phyloP scores from a whole-genome alignment of 2,797 vertebrate genomes.

The Danio tinwini region DNA sequence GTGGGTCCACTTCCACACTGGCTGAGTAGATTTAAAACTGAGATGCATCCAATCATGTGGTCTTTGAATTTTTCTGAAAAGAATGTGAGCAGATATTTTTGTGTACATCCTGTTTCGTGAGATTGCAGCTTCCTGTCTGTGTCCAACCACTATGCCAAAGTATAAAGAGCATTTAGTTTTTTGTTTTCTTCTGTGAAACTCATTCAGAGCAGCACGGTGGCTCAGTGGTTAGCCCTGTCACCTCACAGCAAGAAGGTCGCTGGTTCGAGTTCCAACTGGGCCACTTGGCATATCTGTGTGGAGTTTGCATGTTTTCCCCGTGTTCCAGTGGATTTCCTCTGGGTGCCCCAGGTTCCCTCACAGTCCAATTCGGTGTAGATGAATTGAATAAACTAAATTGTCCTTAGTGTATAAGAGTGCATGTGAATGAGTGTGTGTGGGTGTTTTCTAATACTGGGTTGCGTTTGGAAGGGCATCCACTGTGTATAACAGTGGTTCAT shows the following conservation, averaged over 20 bases:
- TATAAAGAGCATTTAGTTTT: constrained; percentile 29
- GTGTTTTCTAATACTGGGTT: too few species aligned
- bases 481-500: too few species aligned
- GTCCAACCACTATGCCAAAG: constrained; percentile 33
- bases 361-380: too few species aligned
- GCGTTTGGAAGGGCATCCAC: too few species aligned
- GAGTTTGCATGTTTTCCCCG: too few species aligned
- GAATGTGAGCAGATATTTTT: constrained; percentile 21
- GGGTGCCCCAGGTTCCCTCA: too few species aligned
- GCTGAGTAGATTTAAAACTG: background rate
- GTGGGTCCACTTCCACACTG: background rate
- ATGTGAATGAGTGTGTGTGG: background rate
- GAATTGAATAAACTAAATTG: too few species aligned
- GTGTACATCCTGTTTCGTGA: constrained; percentile 52
- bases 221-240: too few species aligned
- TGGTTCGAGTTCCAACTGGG: too few species aligned
- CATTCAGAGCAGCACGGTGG: constrained; percentile 7
- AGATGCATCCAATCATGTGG: background rate
- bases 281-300: too few species aligned
- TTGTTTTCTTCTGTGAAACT: constrained; percentile 26
- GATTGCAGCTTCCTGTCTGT: constrained; percentile 44
- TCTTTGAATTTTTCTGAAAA: background rate
- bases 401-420: background rate
- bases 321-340: too few species aligned
- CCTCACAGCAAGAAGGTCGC: too few species aligned